These are phyloP conservation scores for Microctonus hyperodae DNA, from an alignment of 2,888 invertebrate species.

Conservation along the genomic window DNA sequence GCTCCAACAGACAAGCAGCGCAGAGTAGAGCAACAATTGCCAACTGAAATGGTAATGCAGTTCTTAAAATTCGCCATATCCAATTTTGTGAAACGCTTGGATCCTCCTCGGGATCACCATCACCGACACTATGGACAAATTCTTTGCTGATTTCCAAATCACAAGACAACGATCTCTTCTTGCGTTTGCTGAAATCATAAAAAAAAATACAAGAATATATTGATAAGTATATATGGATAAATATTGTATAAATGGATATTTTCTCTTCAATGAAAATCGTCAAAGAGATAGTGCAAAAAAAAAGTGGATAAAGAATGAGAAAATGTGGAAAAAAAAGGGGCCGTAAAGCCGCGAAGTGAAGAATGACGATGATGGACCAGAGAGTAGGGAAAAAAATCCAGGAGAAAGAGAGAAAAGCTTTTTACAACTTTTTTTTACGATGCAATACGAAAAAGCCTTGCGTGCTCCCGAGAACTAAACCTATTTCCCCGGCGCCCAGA, in stretches of 20 bases:
- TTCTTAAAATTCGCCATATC: slow-evolving; percentile 75
- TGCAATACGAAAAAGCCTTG: slow-evolving; percentile 53
- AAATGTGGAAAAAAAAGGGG: neutral
- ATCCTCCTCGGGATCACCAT: slow-evolving; percentile 64
- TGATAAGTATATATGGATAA: neutral
- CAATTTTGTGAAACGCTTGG: slow-evolving; percentile 69
- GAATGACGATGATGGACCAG: slow-evolving; percentile 40
- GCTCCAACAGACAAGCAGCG: slow-evolving; percentile 77
- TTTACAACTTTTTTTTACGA: slow-evolving; percentile 62
- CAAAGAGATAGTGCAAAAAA: slow-evolving; percentile 7
- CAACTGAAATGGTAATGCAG: slow-evolving; percentile 80
- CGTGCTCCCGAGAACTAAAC: slow-evolving; percentile 56
- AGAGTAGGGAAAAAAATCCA: slow-evolving; percentile 6
- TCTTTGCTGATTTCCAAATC: slow-evolving; percentile 31
- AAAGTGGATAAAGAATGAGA: slow-evolving; percentile 2
- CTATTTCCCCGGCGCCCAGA: slow-evolving; percentile 53
- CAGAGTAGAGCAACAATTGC: slow-evolving; percentile 77
- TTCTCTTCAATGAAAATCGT: slow-evolving; percentile 11
- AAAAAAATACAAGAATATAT: slow-evolving; percentile 5
- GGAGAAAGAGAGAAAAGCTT: slow-evolving; percentile 41
- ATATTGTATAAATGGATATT: too few species aligned
- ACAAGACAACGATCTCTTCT: slow-evolving; percentile 39
- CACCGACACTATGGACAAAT: slow-evolving; percentile 63
- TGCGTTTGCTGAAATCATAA: slow-evolving; percentile 48
- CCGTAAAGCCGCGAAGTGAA: slow-evolving; percentile 38